Evolutionary conservation across 2,888 invertebrate species (phyloP).

Genomic region (Polydrusus pterygomalis): DNA sequence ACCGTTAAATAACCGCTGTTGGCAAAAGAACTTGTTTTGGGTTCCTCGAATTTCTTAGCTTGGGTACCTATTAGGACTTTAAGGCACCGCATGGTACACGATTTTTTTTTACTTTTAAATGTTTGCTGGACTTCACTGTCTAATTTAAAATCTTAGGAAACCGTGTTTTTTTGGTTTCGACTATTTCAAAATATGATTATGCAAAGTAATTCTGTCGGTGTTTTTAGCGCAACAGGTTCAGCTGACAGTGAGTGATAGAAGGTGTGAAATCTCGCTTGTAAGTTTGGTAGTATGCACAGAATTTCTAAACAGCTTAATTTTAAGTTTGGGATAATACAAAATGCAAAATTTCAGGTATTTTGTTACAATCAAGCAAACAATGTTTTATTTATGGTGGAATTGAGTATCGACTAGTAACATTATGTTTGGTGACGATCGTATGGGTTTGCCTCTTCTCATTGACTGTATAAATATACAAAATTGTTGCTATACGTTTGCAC

Average conservation of each 20-base stretch:
- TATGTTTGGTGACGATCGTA: too few relatives aligned
- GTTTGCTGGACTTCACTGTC: neutral
- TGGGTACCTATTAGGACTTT: slow-evolving; percentile 9
- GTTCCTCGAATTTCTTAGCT: slow-evolving; percentile 20
- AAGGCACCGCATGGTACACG: slow-evolving; percentile 24
- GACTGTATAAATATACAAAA: neutral
- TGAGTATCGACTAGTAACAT: too few relatives aligned
- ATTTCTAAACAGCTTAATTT: slow-evolving; percentile 14
- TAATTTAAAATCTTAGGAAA: slow-evolving; percentile 8
- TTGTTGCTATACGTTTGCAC: neutral
- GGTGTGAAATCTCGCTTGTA: slow-evolving; percentile 30
- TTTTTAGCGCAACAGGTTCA: slow-evolving; percentile 15
- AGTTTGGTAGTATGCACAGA: neutral
- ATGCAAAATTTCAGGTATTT: too few relatives aligned
- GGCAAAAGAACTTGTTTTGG: slow-evolving; percentile 29
- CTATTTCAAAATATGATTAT: neutral
- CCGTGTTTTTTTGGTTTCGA: neutral
- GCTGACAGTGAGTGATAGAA: slow-evolving; percentile 37
- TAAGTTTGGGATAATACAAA: slow-evolving; percentile 1
- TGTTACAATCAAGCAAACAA: too few relatives aligned
- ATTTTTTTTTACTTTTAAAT: neutral
- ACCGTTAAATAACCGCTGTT: slow-evolving; percentile 20
- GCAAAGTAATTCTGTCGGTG: slow-evolving; percentile 11
- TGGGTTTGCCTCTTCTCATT: neutral
- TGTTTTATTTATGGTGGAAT: too few relatives aligned